Base-by-base conservation (phyloP, 2,113 vertebrate species). In the Xiphophorus hellerii region DNA sequence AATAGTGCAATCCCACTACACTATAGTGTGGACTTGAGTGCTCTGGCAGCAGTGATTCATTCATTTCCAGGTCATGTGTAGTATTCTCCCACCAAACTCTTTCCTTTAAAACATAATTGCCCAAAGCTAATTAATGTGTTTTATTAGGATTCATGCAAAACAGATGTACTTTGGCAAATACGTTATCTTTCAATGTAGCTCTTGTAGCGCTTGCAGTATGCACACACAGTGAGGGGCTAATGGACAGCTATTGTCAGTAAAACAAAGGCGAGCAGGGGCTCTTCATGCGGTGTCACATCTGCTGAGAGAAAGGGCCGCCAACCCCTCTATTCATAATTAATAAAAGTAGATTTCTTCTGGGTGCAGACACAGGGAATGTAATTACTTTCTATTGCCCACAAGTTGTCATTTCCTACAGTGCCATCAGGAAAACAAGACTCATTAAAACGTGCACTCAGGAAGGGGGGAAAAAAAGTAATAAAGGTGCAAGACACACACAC, bases 361-460 rank as follows among this genome's bases (percentile, higher is more conserved):
- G 86, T 87, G 63, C 77, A 81, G 76, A 78, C 86, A 76, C 70
- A 75, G 87, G 74, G 88, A 90, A 91, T 91, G 89, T 90, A 92
- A 93, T 92, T 88, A 90, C 88, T 89, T 88, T 87, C 76, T 84
- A 88, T 88, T 90, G 85, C 88, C 89, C 86, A 89, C 85, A 92
- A 88, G 84, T 90, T 88, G 83, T 90, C 80, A 90, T 94, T 94
- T 92, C 79, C 84, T 86, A 89, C 91, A 90, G 87, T 89, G 92
- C 89, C 90, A 91, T 89, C 79, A 91, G 88, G 83, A 93, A 93
- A 91, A 92, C 77, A 91, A 89, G 87, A 83, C 81, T 88, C 83
- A 91, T 91, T 90, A 86, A 87, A 92, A 80, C 73, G 66, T 80
- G 85, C 22, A 48, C 76, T 65, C 71, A 62, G 72, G 71, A 58